Percentiles rank a stretch among this genome's conserved stretches.
Conservation (phyloP, 2,888 invertebrate species). For the Cosmia trapezina region DNA sequence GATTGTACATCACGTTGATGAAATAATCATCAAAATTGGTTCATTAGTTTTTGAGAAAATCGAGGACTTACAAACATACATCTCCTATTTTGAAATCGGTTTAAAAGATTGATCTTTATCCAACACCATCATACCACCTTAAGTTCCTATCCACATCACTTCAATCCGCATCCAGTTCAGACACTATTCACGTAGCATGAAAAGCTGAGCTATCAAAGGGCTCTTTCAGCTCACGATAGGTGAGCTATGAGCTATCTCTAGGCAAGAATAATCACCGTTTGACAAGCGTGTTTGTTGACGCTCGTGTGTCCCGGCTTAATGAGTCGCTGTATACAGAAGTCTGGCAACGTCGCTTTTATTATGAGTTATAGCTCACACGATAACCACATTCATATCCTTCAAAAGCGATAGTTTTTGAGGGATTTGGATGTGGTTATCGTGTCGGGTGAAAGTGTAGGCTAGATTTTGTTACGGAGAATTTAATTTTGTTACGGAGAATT, state of each 20-base stretch:
- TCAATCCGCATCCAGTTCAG: conserved; percentile 54
- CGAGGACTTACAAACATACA: too few relatives aligned
- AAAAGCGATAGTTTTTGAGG: conserved; percentile 21
- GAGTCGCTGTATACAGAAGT: conserved; percentile 38
- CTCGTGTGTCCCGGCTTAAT: conserved; percentile 57
- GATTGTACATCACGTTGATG: too few relatives aligned
- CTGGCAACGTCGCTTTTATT: conserved; percentile 36
- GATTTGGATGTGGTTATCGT: conserved; percentile 17
- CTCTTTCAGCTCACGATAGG: conserved; percentile 63
- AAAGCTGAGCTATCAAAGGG: conserved; percentile 64
- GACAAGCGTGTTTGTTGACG: conserved; percentile 60
- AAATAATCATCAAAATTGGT: too few relatives aligned
- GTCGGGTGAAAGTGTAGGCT: neutral
- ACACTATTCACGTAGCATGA: conserved; percentile 65
- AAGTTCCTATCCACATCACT: conserved; percentile 44
- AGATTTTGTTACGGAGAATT: neutral
- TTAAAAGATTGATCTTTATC: too few relatives aligned
- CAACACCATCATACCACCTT: neutral
- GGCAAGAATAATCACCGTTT: conserved; percentile 64
- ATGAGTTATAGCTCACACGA: too few relatives aligned
- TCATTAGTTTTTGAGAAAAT: too few relatives aligned
- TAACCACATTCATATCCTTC: too few relatives aligned
- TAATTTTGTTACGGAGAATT: too few relatives aligned
- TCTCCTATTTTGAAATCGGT: too few relatives aligned
- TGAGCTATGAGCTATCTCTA: conserved; percentile 61